These are phyloP conservation scores for Oopsacas minuta DNA, from an alignment of 37 sponge, comb jelly and placozoan species.

Conservation along the genomic window DNA sequence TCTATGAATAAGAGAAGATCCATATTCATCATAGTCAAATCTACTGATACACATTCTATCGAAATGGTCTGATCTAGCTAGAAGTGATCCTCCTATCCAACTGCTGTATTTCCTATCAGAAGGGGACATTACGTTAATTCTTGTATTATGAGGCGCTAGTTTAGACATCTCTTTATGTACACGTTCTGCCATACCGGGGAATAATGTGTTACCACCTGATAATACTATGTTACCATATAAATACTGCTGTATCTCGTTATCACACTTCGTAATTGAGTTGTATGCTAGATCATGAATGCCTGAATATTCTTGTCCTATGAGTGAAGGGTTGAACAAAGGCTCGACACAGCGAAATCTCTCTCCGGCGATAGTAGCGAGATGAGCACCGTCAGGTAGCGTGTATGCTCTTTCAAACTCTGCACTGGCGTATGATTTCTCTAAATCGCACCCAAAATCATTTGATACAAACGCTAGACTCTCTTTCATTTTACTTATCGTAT, in stretches of 20 bases:
- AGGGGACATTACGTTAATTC: constrained; percentile 41
- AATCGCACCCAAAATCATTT: constrained; percentile 34
- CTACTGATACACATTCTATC: constrained; percentile 39
- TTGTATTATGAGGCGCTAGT: constrained; percentile 36
- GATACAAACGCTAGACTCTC: constrained; percentile 38
- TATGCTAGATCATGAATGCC: constrained; percentile 27
- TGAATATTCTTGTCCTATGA: constrained; percentile 21
- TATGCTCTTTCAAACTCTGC: constrained; percentile 32
- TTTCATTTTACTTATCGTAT: constrained; percentile 33
- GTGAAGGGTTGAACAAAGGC: constrained; percentile 30
- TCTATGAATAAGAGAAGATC: constrained; percentile 22
- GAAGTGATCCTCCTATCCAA: constrained; percentile 46
- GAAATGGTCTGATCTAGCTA: constrained; percentile 37
- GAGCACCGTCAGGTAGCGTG: constrained; percentile 35
- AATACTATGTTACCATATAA: constrained; percentile 28
- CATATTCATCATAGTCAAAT: constrained; percentile 42
- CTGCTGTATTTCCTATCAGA: constrained; percentile 42
- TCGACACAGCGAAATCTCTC: constrained; percentile 30
- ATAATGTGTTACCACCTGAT: constrained; percentile 32
- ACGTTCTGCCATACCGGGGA: constrained; percentile 44
- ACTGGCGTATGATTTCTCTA: constrained; percentile 28
- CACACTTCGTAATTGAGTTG: constrained; percentile 40
- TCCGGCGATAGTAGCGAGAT: constrained; percentile 26
- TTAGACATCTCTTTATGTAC: constrained; percentile 45
- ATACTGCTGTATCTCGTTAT: constrained; percentile 22